phyloP scores from a whole-genome alignment of 2,888 invertebrate species.

The Tigriopus californicus region DNA sequence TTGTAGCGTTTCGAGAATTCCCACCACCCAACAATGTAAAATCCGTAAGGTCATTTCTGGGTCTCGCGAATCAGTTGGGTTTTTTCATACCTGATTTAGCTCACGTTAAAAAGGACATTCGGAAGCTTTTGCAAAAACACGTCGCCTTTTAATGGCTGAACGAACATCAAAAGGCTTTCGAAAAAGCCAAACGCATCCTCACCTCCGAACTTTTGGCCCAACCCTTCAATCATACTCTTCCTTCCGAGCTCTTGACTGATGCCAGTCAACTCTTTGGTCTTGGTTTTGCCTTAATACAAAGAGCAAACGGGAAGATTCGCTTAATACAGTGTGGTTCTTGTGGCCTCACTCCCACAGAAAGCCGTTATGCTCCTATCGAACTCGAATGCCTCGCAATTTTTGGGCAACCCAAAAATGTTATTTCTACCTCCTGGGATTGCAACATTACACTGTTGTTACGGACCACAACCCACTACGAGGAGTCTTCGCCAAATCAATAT shows the following conservation, averaged over 20 bases:
- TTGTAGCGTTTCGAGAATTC: neutral
- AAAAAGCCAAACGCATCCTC: slow-evolving; percentile 4
- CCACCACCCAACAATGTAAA: neutral
- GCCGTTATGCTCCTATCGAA: neutral
- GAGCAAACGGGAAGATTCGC: slow-evolving; percentile 1
- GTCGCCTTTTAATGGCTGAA: too few relatives aligned
- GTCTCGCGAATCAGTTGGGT: too few relatives aligned
- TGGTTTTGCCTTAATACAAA: slow-evolving; percentile 12
- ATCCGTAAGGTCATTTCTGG: too few relatives aligned
- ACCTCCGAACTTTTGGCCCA: neutral
- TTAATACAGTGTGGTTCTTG: slow-evolving; percentile 15
- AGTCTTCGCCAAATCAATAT: too few relatives aligned
- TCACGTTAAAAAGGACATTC: too few relatives aligned
- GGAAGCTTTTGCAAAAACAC: too few relatives aligned
- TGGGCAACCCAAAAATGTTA: too few relatives aligned
- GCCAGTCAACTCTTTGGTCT: slow-evolving; percentile 11
- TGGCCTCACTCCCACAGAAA: slow-evolving; percentile 4
- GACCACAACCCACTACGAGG: too few relatives aligned
- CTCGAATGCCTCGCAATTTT: too few relatives aligned
- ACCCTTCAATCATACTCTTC: slow-evolving; percentile 7
- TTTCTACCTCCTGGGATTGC: too few relatives aligned
- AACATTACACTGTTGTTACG: too few relatives aligned
- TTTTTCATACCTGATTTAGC: too few relatives aligned
- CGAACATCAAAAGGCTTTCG: slow-evolving; percentile 8
- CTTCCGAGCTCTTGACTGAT: slow-evolving; percentile 14